Evolutionary conservation across 2,113 vertebrate species (phyloP).

Genomic region (Toxotes jaculatrix): DNA sequence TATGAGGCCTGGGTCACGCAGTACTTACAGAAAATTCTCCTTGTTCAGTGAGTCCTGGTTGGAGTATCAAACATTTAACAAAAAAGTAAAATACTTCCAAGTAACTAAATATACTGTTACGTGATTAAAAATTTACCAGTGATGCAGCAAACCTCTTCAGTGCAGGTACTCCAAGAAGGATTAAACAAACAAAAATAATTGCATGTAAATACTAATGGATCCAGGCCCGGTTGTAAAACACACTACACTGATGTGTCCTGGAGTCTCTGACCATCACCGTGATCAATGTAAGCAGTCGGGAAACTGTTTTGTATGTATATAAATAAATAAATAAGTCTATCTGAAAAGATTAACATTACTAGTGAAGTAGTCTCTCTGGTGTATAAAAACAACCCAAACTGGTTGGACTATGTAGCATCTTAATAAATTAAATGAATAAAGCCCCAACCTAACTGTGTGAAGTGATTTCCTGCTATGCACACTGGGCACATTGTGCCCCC

Average conservation of each 20-base stretch:
- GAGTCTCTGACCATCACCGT: conserved; percentile 81
- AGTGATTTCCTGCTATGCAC: conserved; percentile 68
- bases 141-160: conserved; percentile 26
- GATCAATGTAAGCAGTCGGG: conserved; percentile 85
- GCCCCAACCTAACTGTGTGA: conserved; percentile 84
- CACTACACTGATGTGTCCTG: conserved; percentile 77
- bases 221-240: conserved; percentile 54
- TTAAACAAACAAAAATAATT: conserved; percentile 43
- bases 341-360: conserved; percentile 83
- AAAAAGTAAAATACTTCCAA: conserved; percentile 28
- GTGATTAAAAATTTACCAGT: conserved; percentile 23
- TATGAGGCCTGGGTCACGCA: conserved; percentile 45
- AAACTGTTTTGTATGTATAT: conserved; percentile 89
- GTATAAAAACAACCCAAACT: conserved; percentile 89
- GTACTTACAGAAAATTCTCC: conserved; percentile 47
- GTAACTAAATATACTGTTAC: conserved; percentile 19
- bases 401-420: conserved; percentile 98
- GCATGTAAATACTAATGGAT: conserved; percentile 58
- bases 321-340: conserved; percentile 85
- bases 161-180: conserved; percentile 48
- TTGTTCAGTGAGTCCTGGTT: conserved; percentile 53
- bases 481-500: not conserved
- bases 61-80: conserved; percentile 50
- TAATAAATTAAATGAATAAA: conserved; percentile 93
- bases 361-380: conserved; percentile 90